Conservation (phyloP, 2,888 invertebrate species). For the Callyntrura sp. region DNA sequence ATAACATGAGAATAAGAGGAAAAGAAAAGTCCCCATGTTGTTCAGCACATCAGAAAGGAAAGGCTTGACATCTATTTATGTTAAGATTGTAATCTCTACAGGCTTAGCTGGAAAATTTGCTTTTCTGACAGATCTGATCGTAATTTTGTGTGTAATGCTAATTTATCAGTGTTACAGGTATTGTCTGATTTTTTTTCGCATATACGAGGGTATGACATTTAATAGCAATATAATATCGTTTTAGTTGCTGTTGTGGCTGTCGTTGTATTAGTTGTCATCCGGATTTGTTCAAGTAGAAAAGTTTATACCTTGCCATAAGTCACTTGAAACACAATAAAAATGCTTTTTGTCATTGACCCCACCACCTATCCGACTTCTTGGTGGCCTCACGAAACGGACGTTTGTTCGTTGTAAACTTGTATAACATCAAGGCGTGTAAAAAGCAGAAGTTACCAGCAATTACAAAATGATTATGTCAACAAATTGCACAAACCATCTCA, state of each 20-base stretch:
- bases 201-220: background rate
- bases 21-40: constrained; percentile 45
- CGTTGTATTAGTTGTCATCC: constrained; percentile 48
- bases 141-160: constrained; percentile 64
- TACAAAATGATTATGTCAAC: constrained; percentile 36
- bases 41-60: constrained; percentile 22
- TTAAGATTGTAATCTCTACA: constrained; percentile 70
- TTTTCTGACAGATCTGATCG: constrained; percentile 65
- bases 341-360: constrained; percentile 65
- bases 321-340: constrained; percentile 31
- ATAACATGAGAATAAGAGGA: background rate
- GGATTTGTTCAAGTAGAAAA: constrained; percentile 19
- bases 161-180: constrained; percentile 61
- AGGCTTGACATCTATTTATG: constrained; percentile 71
- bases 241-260: background rate
- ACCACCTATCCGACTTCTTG: constrained; percentile 25
- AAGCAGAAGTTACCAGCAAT: background rate
- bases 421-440: background rate
- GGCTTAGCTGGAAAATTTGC: constrained; percentile 73
- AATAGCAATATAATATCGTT: background rate
- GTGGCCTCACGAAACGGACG: constrained; percentile 49
- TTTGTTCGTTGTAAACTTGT: background rate
- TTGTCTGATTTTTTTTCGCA: constrained; percentile 28
- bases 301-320: constrained; percentile 35
- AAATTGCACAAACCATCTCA: background rate